Evolutionary conservation across 1,140 invertebrate genomes (phyloP).

Genomic region (Drosophila jambulina): DNA sequence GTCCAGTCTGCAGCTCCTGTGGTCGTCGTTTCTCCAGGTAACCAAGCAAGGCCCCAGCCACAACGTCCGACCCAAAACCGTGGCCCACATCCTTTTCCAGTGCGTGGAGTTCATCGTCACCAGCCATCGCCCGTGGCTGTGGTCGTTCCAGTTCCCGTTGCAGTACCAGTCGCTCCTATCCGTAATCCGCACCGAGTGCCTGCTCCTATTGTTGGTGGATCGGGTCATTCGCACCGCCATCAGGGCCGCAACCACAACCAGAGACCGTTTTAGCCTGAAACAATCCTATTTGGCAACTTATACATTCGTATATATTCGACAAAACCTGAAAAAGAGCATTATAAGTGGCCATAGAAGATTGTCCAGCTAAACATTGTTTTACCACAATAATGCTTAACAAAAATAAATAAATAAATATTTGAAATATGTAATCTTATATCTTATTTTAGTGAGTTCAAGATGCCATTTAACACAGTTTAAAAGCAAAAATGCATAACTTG

Average conservation of each 20-base stretch:
- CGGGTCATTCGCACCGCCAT: conserved; percentile 8
- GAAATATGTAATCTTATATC: background rate
- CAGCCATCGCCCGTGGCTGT: conserved; percentile 6
- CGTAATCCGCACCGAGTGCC: conserved; percentile 16
- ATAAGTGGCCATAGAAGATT: background rate
- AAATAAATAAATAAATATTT: background rate
- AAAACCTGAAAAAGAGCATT: background rate
- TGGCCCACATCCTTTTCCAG: conserved; percentile 6
- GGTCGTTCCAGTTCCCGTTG: conserved; percentile 10
- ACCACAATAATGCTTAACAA: background rate
- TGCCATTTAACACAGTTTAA: background rate
- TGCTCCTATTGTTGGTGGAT: background rate
- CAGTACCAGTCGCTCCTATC: conserved; percentile 2
- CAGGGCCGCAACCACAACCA: conserved; percentile 11
- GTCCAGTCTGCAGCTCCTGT: conserved; percentile 15
- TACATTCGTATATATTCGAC: background rate
- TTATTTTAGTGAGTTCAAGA: background rate
- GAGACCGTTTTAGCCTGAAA: conserved; percentile 5
- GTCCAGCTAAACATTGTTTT: background rate
- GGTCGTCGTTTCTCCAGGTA: conserved; percentile 6
- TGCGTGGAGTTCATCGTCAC: background rate
- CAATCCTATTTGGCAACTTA: background rate
- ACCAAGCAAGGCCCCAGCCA: background rate
- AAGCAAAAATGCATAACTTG: background rate
- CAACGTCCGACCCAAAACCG: conserved; percentile 5